Base-by-base conservation (phyloP, 2,113 vertebrate genomes). In the Ptilonorhynchus violaceus region DNA sequence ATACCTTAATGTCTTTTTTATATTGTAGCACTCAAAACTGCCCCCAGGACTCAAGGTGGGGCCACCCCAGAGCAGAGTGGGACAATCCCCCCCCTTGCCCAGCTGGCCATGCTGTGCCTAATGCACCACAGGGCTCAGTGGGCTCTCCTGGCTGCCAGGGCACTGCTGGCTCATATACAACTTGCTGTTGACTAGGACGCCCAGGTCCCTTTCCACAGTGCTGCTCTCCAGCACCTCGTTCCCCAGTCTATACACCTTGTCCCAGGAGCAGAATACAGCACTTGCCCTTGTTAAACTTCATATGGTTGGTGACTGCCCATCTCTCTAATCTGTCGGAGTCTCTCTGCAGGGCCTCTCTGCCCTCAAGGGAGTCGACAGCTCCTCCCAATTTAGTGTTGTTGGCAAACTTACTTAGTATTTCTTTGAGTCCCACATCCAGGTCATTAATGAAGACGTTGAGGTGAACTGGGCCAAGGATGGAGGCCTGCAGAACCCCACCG, bases 41-140 rank as follows among this genome's bases (percentile, higher is more conserved):
- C 4, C 3, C 22, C 15, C 27, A 44, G 31, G 10, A 24, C 46
- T 42, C 0, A 1, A 52, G 22, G 33, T 59, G 37, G 33, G 44
- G 33, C 37, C 0, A 0, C 22, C 20, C 35, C 52, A 52, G 53
- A 67, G 31, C 53, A 50, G n/a, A 24, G 50, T 1, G 0, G 53
- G 37, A 52, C 33, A 52, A 8, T 37, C 14, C 22, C 17, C 7
- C 52, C 46, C 24, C 27, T 27, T 27, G 9, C 33, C 11, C 0
- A 0, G 25, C 15, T 68, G 37, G 35, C 0, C 2, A 5, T 60
- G 46, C 33, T 77, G 46, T 2, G 9, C 27, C 22, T 77, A 27
- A 8, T 44, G 18, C 8, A 0, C 63, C 14, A 6, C 46, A 15
- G 53, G 53, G 37, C 17, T 52, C 0, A 0, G 0, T 7, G 44